These are phyloP conservation scores for Cotesia typhae DNA, from an alignment of 1,140 invertebrate genomes.

Conservation along the genomic window DNA sequence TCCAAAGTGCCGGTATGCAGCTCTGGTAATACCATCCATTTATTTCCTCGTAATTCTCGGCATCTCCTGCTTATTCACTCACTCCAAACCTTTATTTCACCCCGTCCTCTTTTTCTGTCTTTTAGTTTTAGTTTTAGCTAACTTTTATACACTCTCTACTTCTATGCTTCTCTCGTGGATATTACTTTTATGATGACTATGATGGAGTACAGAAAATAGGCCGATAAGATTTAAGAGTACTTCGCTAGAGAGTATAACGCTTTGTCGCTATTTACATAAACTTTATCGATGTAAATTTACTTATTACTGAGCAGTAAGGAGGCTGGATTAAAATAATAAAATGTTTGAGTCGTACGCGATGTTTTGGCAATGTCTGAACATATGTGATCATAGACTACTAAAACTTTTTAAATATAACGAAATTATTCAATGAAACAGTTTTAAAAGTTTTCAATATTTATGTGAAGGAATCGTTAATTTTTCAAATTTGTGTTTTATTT, in stretches of 20 bases:
- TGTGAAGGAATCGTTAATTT: no score
- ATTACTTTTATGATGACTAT: constrained; percentile 20
- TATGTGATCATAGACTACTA: no score
- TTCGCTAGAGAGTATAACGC: not conserved
- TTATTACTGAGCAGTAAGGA: not conserved
- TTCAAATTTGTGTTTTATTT: no score
- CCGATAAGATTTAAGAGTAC: constrained; percentile 31
- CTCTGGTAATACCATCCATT: constrained; percentile 42
- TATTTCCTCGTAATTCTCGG: constrained; percentile 43
- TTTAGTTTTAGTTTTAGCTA: not conserved
- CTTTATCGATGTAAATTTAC: not conserved
- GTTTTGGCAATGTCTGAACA: no score
- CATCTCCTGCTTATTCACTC: constrained; percentile 28
- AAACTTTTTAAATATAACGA: no score
- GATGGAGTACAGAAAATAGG: constrained; percentile 21
- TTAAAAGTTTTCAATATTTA: no score
- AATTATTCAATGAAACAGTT: no score
- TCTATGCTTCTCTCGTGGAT: constrained; percentile 2
- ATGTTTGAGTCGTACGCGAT: no score
- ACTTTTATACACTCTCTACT: constrained; percentile 12
- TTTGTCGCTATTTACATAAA: constrained; percentile 6
- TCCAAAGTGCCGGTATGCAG: constrained; percentile 42
- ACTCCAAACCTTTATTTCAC: not conserved
- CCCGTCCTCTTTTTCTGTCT: not conserved
- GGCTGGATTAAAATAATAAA: no score